A percentile compares a stretch with the other conserved stretches of the same genome.
Conservation (phyloP, 2,113 vertebrate genomes). For the Calyptomena viridis region DNA sequence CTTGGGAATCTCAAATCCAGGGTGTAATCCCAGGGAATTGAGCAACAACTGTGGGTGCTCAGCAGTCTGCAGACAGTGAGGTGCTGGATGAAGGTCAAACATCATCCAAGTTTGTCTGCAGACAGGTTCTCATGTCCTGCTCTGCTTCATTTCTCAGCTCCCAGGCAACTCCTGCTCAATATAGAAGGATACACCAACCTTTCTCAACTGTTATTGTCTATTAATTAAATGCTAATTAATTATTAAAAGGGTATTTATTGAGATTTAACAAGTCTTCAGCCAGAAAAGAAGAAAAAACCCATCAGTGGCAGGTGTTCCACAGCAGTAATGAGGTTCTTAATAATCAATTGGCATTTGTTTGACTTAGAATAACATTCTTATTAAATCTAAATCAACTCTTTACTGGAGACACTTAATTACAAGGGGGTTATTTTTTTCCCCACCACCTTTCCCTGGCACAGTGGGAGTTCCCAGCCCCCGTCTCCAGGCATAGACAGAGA, state of each 20-base stretch:
- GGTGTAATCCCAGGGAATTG: fast-evolving
- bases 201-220: conserved; percentile 28
- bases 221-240: conserved; percentile 71
- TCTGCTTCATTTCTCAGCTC: neutral
- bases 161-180: neutral
- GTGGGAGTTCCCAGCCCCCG: neutral
- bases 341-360: conserved; percentile 74
- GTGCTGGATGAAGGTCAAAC: neutral
- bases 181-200: neutral
- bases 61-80: neutral
- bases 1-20: neutral
- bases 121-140: neutral
- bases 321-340: conserved; percentile 67
- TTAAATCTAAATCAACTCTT: conserved; percentile 70
- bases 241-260: conserved; percentile 70
- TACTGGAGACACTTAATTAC: conserved; percentile 68
- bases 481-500: neutral
- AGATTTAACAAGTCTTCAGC: conserved; percentile 49
- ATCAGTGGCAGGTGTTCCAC: conserved; percentile 47
- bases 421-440: conserved; percentile 11
- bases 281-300: conserved; percentile 4
- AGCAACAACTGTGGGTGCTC: neutral
- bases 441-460: neutral
- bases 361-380: conserved; percentile 74
- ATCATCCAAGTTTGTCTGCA: neutral